phyloP scores from a whole-genome alignment of 2,888 invertebrate genomes.

The Hylaea fasciaria region DNA sequence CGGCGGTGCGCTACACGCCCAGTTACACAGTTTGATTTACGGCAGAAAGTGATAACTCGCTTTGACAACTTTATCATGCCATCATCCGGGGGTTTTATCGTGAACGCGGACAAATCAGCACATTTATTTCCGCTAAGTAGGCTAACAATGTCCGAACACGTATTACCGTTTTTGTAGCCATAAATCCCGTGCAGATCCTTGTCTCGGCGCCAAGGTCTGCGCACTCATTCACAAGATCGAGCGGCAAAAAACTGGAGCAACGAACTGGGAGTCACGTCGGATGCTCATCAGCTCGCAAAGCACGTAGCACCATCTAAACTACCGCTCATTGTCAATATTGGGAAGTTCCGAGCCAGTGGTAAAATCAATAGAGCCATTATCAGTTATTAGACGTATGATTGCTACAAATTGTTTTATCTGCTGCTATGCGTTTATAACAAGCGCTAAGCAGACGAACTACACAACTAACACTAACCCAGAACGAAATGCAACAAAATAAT shows the following conservation, averaged over 20 bases:
- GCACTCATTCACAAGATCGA: conserved; percentile 80
- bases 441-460: no score
- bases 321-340: conserved; percentile 84
- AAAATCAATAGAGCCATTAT: conserved; percentile 80
- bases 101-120: conserved; percentile 41
- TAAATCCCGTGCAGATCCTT: conserved; percentile 72
- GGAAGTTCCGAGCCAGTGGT: conserved; percentile 74
- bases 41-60: conserved; percentile 54
- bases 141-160: conserved; percentile 48
- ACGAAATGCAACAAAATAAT: no score
- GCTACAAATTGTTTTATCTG: conserved; percentile 50
- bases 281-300: conserved; percentile 73
- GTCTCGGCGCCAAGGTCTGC: conserved; percentile 71
- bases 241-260: conserved; percentile 82
- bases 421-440: conserved; percentile 50
- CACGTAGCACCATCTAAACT: conserved; percentile 82
- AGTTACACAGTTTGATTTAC: conserved; percentile 66
- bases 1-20: conserved; percentile 54
- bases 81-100: conserved; percentile 49
- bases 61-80: conserved; percentile 50
- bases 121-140: conserved; percentile 44
- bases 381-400: conserved; percentile 70
- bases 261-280: conserved; percentile 81
- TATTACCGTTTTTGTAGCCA: conserved; percentile 61
- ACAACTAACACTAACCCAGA: no score